Evolutionary conservation across 2,888 invertebrate genomes (phyloP).

Genomic region (Dusona sp.): DNA sequence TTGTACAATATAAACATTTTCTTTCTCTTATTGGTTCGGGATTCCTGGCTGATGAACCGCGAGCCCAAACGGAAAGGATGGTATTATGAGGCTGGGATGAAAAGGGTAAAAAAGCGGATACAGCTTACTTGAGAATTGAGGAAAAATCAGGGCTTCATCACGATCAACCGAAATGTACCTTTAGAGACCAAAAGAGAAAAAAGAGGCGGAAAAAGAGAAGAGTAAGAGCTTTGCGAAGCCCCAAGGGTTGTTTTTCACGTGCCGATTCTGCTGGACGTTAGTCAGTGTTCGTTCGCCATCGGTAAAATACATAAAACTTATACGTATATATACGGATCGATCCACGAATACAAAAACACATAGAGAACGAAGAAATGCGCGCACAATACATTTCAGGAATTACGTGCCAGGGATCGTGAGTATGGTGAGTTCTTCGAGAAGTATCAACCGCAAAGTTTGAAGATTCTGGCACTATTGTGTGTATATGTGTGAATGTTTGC

Average conservation of each 20-base stretch:
- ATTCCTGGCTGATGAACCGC: conserved; percentile 75
- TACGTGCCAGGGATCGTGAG: conserved; percentile 80
- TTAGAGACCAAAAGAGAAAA: conserved; percentile 3
- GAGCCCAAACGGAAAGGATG: conserved; percentile 76
- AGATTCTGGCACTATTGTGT: conserved; percentile 25
- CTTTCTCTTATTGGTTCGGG: conserved; percentile 8
- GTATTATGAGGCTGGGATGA: conserved; percentile 54
- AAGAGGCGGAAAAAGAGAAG: not conserved
- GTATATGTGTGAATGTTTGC: conserved; percentile 12
- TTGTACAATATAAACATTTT: not conserved
- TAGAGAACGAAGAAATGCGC: conserved; percentile 23
- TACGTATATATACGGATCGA: conserved; percentile 4
- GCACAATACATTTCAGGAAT: conserved; percentile 75
- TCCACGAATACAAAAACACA: not conserved
- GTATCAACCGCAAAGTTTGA: conserved; percentile 13
- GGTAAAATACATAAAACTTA: conserved; percentile 32
- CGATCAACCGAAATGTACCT: conserved; percentile 38
- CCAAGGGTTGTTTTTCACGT: conserved; percentile 65
- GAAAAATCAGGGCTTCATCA: conserved; percentile 60
- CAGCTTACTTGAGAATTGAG: conserved; percentile 39
- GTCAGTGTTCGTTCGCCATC: conserved; percentile 45
- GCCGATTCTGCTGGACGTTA: conserved; percentile 49
- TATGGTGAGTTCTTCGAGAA: conserved; percentile 35
- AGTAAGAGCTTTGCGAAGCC: conserved; percentile 59
- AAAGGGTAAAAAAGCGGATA: conserved; percentile 42